Evolutionary conservation across 2,797 vertebrate species (phyloP), one percentile per base, ranked within the genome.

Genomic region (Kryptolebias ocellatus): DNA sequence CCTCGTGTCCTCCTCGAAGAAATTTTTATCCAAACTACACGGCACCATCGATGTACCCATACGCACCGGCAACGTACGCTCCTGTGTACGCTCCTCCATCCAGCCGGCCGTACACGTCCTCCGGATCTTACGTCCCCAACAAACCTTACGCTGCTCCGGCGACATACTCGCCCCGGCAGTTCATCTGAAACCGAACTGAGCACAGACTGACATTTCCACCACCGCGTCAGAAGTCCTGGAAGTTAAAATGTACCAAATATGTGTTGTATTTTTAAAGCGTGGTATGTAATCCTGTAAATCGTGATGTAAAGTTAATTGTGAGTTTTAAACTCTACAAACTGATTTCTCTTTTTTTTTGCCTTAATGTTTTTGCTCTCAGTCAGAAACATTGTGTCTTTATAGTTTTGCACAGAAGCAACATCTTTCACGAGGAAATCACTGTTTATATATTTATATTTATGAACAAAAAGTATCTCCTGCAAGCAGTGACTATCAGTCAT

Each of bases 1-100:
- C 91, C 0, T 92, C 92, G 3, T 93, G 92, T 47, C 92, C 92
- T 44, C 88, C 90, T 53, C 79, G 80, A 6, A 81, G 2, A 28
- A 37, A 39, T 1, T 1, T 56, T 27, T 90, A 91, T 53, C 81
- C 83, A 9, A 54, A 76, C 1, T 85, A 90, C 72, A 65, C 58
- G 29, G 72, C 64, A 0, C 29, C 72, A 0, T 78, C 70, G 0
- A 1, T 55, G 53, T 91, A 90, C 74, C 79, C 76, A 0, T 91
- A 91, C 4, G 0, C 62, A 4, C 39, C 7, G 11, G 2, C 17
- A 0, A 79, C 51, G 0, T 94, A 93, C 0, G 67, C 70, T 1
- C 91, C 85, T 0, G 75, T 84, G 37, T 93, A 92, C 15, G 80
- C 67, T 8, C 90, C 92, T 0, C 39, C 84, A 4, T 69, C 86